Base-by-base conservation (phyloP, 1,140 invertebrate species). In the Drepana arcuata region DNA sequence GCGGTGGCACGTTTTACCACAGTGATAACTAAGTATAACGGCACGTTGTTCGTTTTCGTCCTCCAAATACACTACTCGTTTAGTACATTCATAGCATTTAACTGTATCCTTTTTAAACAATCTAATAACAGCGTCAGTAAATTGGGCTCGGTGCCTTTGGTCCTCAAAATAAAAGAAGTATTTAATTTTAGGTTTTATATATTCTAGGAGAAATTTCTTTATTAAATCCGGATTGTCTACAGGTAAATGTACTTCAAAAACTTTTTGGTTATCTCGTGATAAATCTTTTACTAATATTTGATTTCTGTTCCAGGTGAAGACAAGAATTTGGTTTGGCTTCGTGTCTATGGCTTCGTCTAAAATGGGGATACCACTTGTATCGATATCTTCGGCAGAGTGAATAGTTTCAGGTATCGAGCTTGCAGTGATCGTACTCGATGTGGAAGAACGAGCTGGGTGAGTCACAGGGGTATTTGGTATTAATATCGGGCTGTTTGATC, bases 271-370 rank as follows among this genome's bases (percentile, higher is more conserved):
- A 10, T 4, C 4, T 10, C 24, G 6, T n/a, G 24, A 26, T 10
- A 26, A 26, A 26, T 26, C 24, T 26, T 4, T 26, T 26, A 26
- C 24, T 26, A 10, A n/a, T 7, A 10, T 4, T 10, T 26, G 6
- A 10, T 4, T 4, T 26, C 24, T 26, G 24, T 6, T 6, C 24
- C 24, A 26, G n/a, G 24, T 7, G n/a, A n/a, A 10, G 6, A 26
- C 24, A 2, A 26, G n/a, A n/a, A 26, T 26, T 40, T 59, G 56
- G 7, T 45, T 48, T 2, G 52, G 57, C 28, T 61, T 61, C 13
- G 49, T 53, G 12, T 61, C 49, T 16, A 54, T 52, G 7, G 51
- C 47, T 44, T 55, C 42, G 2, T 51, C 26, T 30, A 59, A 47
- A 24, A 51, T 48, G 2, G 44, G 47, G 7, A 53, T 53, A 7